phyloP scores from a whole-genome alignment of 30 jellyfish, hydroid and myxozoan species.

The Pelagia noctiluca region DNA sequence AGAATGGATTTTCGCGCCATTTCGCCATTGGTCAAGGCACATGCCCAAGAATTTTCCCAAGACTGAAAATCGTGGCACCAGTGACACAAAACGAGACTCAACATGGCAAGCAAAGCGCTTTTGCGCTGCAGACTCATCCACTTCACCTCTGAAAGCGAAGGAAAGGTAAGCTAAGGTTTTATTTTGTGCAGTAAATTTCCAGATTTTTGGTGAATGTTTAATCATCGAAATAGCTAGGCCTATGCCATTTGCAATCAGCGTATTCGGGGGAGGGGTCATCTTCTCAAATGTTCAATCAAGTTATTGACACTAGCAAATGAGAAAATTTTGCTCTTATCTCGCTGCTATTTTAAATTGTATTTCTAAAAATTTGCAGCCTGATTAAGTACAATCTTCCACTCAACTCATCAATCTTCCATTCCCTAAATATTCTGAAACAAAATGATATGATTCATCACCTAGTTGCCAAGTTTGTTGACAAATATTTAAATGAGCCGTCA shows the following conservation, averaged over 20 bases:
- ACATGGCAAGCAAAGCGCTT: conserved; percentile 33
- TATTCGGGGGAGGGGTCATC: conserved; percentile 8
- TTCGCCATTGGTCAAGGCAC: too few relatives aligned
- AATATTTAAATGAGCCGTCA: too few relatives aligned
- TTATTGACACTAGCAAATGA: conserved; percentile 7
- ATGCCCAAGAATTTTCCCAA: conserved; percentile 3
- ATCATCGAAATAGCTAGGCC: conserved; percentile 15
- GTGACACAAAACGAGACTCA: conserved; percentile 1
- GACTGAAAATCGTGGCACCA: neutral
- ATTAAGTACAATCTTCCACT: neutral
- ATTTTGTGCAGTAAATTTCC: conserved; percentile 18
- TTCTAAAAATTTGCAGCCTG: neutral
- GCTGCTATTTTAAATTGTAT: conserved; percentile 18
- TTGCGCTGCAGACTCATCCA: conserved; percentile 34
- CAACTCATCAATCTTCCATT: neutral
- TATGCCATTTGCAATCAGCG: conserved; percentile 7
- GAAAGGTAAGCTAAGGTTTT: conserved; percentile 23
- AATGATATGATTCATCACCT: conserved; percentile 7
- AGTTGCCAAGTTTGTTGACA: too few relatives aligned
- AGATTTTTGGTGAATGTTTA: conserved; percentile 12
- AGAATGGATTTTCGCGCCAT: conserved; percentile 25
- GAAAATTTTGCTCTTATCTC: conserved; percentile 11
- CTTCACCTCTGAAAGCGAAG: conserved; percentile 19
- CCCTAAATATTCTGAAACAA: too few relatives aligned
- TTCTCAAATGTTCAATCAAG: neutral